Base-by-base conservation (phyloP, 2,888 invertebrate genomes). In the Therioaphis trifolii region DNA sequence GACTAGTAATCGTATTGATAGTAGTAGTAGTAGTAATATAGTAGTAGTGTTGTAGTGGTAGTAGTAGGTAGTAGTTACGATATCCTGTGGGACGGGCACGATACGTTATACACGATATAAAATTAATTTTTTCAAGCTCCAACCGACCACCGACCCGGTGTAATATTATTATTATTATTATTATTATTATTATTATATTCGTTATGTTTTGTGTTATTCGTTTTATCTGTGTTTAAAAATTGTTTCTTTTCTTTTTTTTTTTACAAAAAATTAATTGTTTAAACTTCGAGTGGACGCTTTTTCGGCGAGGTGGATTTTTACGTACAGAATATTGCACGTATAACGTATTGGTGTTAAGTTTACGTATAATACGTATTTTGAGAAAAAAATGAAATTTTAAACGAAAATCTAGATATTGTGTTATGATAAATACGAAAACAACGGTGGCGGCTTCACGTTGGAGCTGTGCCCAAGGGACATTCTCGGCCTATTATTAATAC, bases 401-500 rank as follows among this genome's bases (percentile, higher is more conserved):
- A 35, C 49, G 7, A 66, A 66, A 78, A 78, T 78, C 66, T 66
- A 21, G 77, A 78, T 49, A 69, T 78, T 58, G n/a, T 75, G 55
- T 75, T 72, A 63, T 72, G 80, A 82, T 82, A 82, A 82, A 82
- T 72, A 80, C 58, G 79, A 80, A 78, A 80, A 80, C 80, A 82
- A 82, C 80, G 35, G 80, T 72, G 80, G 61, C 80, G 80, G 80
- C 72, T 74, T 82, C 71, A 82, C 72, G 80, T 82, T 82, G 80
- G 80, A 82, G 72, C 72, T 9, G 80, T 82, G 80, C 80, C 80
- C 80, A 72, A 71, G 61, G 72, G 80, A 82, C 80, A 72, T 82
- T 82, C 80, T 82, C 80, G 72, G 80, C 80, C 80, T 82, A 82
- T 72, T 82, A 82, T 82, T 82, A 82, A 82, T 82, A 72, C 80